Evolutionary conservation across 2,797 vertebrate species (phyloP).

Genomic region (Hylomyscus alleni): DNA sequence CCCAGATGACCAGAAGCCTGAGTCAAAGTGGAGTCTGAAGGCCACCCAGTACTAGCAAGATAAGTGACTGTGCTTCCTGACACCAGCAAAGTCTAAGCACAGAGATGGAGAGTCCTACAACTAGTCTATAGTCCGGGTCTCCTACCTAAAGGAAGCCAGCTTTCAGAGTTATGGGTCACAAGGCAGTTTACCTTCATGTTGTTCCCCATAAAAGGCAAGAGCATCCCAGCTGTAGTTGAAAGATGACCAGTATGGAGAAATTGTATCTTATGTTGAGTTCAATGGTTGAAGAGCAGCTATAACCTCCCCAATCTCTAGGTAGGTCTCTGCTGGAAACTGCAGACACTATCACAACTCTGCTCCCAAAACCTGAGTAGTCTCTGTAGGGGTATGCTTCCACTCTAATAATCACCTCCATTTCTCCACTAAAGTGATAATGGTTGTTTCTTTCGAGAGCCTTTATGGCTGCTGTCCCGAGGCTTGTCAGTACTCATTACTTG

Average conservation of each 20-base stretch:
- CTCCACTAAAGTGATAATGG: accelerated
- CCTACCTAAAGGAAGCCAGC: background rate
- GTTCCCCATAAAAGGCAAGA: accelerated
- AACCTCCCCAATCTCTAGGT: background rate
- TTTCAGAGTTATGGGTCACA: accelerated
- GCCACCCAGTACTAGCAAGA: background rate
- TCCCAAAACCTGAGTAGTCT: accelerated
- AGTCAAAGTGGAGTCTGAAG: background rate
- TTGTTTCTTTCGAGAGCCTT: background rate
- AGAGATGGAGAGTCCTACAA: background rate
- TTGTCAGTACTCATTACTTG: too few relatives aligned
- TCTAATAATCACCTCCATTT: background rate
- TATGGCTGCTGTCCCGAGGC: accelerated
- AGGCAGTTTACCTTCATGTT: accelerated
- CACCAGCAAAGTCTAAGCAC: background rate
- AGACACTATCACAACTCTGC: accelerated
- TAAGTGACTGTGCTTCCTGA: too few relatives aligned
- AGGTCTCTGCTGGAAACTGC: accelerated
- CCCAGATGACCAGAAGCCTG: accelerated
- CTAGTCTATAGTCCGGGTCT: background rate
- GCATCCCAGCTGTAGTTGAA: accelerated
- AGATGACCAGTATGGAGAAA: accelerated
- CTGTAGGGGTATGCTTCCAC: accelerated
- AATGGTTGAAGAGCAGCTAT: background rate
- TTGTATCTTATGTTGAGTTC: accelerated